Conservation (phyloP, 2,888 invertebrate genomes). For the Athrips mouffetella region DNA sequence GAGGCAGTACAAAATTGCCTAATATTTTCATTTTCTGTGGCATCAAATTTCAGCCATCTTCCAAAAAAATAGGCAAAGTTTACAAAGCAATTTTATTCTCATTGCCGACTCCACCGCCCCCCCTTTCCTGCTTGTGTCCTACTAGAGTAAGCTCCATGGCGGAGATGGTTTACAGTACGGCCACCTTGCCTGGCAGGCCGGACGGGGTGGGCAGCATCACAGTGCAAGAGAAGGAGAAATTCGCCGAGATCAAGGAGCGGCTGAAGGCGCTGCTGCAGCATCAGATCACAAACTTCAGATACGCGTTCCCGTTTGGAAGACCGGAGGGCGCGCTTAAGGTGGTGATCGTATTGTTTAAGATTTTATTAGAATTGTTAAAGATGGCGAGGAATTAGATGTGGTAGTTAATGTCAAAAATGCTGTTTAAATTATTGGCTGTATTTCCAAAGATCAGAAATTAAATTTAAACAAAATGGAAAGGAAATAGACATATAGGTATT, state of each 20-base stretch:
- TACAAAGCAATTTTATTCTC: too few species aligned
- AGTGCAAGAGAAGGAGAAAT: slow-evolving; percentile 98
- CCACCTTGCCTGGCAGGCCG: slow-evolving; percentile 85
- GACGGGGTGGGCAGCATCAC: slow-evolving; percentile 99
- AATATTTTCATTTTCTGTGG: too few species aligned
- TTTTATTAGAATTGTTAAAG: too few species aligned
- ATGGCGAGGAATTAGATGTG: too few species aligned
- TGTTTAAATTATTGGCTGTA: too few species aligned
- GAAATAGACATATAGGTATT: too few species aligned
- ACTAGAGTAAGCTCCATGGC: slow-evolving; percentile 72
- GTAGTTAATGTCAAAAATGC: too few species aligned
- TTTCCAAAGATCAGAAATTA: neutral
- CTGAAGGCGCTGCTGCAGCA: slow-evolving; percentile 94
- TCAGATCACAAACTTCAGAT: slow-evolving; percentile 99
- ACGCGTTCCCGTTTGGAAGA: slow-evolving; percentile 98
- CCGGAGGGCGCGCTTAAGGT: slow-evolving; percentile 97
- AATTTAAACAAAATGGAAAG: neutral
- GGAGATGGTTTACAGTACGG: slow-evolving; percentile 75
- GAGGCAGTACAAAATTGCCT: too few species aligned
- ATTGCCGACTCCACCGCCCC: slow-evolving; percentile 52
- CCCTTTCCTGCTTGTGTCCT: slow-evolving; percentile 70
- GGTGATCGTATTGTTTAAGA: too few species aligned
- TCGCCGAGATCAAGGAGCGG: slow-evolving; percentile 97
- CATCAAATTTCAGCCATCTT: too few species aligned
- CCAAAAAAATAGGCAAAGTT: too few species aligned